Evolutionary conservation across 2,113 vertebrate genomes (phyloP), one percentile per base, ranked within the genome.

Genomic region (Notothenia rossii): DNA sequence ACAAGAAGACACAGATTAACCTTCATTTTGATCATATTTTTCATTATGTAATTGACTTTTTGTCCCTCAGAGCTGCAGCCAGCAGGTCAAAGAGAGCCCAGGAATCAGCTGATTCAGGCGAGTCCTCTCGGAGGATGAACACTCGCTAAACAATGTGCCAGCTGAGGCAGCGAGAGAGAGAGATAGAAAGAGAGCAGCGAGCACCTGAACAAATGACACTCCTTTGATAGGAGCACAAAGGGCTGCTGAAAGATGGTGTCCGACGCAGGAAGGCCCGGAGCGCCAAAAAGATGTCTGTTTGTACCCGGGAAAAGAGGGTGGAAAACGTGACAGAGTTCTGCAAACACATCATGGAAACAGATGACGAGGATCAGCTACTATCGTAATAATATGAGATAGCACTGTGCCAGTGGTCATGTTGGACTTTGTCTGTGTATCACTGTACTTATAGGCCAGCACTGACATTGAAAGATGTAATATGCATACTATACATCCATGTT

Each of bases 131-230:
- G 45, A 77, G 63, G 45, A 50, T 51, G 48, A 76, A 11, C 8
- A 17, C 72, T 36, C 81, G 87, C 82, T 91, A 86, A 90, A 83
- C 29, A 29, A 10, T 1, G 40, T 18, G 54, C 60, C 71, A 69
- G 65, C 20, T 4, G 63, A 75, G 67, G 74, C 72, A 54, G 48
- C 11, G 5, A 53, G 46, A 62, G 63, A 36, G 36, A 40, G 36
- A 40, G 72, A 62, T 72, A 84, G 78, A 75, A 61, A 20, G 62
- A 66, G 64, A 60, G 81, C 59, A 81, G 70, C n/a, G 81, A 93
- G 91, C 91, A 87, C 75, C 86, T 86, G 91, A 94, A 93, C 88
- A 94, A 92, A 90, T 76, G 25, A 63, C 36, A 14, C 91, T 89
- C 78, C 81, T 88, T 75, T 78, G 61, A 54, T 7, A 33, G 40